Conservation (phyloP, 2,888 invertebrate species). For the Idaea straminata region DNA sequence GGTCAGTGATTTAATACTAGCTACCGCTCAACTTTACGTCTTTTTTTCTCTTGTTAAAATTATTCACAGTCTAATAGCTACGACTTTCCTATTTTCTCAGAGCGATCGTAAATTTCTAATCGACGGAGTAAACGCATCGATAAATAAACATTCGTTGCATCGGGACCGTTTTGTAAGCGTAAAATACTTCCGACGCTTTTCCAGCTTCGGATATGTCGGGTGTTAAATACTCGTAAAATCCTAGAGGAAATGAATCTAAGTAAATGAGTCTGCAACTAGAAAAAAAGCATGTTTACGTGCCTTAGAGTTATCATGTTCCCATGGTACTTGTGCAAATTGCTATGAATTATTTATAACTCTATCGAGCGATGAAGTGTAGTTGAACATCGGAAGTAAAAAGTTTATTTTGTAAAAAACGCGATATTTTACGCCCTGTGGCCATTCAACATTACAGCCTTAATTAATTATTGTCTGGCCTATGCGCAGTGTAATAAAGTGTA, state of each 20-base stretch:
- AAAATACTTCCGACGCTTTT: slow-evolving; percentile 39
- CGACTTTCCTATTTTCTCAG: slow-evolving; percentile 58
- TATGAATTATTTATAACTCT: slow-evolving; percentile 59
- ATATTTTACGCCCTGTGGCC: slow-evolving; percentile 49
- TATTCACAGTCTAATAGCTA: slow-evolving; percentile 69
- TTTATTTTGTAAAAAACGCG: slow-evolving; percentile 38
- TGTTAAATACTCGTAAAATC: slow-evolving; percentile 36
- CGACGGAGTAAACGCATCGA: slow-evolving; percentile 39
- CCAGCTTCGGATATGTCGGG: slow-evolving; percentile 33
- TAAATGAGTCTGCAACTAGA: slow-evolving; percentile 54
- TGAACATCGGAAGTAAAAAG: slow-evolving; percentile 42
- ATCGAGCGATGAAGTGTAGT: slow-evolving; percentile 52
- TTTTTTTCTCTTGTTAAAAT: slow-evolving; percentile 53
- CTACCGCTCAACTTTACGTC: slow-evolving; percentile 43
- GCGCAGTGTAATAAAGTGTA: not conserved
- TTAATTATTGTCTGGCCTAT: not conserved
- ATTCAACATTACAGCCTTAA: slow-evolving; percentile 33
- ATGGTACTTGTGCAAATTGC: slow-evolving; percentile 64
- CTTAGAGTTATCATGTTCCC: slow-evolving; percentile 52
- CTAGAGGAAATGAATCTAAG: slow-evolving; percentile 43
- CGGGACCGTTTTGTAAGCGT: slow-evolving; percentile 30
- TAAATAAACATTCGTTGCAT: slow-evolving; percentile 41
- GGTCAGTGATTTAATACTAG: slow-evolving; percentile 71
- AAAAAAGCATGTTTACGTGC: slow-evolving; percentile 58
- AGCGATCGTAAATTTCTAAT: slow-evolving; percentile 51